These are phyloP conservation scores for Drosophila murphyi DNA, from an alignment of 1,140 invertebrate genomes.

Conservation along the genomic window DNA sequence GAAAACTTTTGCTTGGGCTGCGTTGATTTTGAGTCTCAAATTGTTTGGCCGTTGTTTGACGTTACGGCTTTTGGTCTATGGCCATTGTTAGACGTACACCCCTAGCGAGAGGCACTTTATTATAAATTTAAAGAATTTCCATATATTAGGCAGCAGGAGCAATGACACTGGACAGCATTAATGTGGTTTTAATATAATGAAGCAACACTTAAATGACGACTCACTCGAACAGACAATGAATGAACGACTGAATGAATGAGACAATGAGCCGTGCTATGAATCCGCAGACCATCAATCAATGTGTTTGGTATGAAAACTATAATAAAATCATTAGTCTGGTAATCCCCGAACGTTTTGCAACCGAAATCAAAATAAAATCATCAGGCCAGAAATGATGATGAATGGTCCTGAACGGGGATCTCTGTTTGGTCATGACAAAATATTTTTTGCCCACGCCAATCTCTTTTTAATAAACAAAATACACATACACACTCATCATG, in stretches of 20 bases:
- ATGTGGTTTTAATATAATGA: slow-evolving; percentile 53
- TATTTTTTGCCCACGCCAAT: slow-evolving; percentile 66
- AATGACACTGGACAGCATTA: slow-evolving; percentile 8
- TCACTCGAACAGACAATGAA: slow-evolving; percentile 27
- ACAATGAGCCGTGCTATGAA: slow-evolving; percentile 22
- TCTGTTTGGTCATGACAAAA: slow-evolving; percentile 62
- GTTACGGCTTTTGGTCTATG: slow-evolving; percentile 26
- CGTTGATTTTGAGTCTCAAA: slow-evolving; percentile 41
- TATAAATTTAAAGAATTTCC: slow-evolving; percentile 30
- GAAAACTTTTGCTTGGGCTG: slow-evolving; percentile 38
- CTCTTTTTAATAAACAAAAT: slow-evolving; percentile 80
- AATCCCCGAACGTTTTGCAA: slow-evolving; percentile 70
- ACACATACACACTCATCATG: slow-evolving; percentile 19
- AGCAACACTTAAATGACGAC: slow-evolving; percentile 45
- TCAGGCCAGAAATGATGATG: slow-evolving; percentile 75
- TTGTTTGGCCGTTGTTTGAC: slow-evolving; percentile 44
- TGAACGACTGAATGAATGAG: slow-evolving; percentile 22
- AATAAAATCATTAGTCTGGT: slow-evolving; percentile 79
- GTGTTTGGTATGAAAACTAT: slow-evolving; percentile 67
- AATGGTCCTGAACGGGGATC: slow-evolving; percentile 52
- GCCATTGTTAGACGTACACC: slow-evolving; percentile 11
- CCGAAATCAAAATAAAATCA: slow-evolving; percentile 80
- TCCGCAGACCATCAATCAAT: slow-evolving; percentile 66
- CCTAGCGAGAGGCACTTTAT: slow-evolving; percentile 25
- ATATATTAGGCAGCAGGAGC: slow-evolving; percentile 16